A percentile compares a stretch with the other conserved stretches of the same genome.
These are phyloP conservation scores for Cephus rjabovi DNA, from an alignment of 2,888 invertebrate species.

Conservation along the genomic window DNA sequence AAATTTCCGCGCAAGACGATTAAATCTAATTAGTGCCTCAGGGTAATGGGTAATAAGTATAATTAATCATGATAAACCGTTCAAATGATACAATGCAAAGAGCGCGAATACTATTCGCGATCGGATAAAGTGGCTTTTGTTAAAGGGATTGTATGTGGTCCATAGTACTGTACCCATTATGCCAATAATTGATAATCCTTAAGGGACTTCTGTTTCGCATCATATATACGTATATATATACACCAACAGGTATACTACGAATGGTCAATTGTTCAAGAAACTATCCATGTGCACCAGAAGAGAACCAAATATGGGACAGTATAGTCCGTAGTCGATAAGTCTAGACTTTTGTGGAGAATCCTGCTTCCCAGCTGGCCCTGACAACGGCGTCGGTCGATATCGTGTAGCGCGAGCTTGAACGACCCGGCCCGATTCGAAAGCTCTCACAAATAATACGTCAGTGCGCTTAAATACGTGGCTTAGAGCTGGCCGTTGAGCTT, in stretches of 20 bases:
- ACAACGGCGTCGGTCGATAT: constrained; percentile 41
- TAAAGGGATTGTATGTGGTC: not conserved
- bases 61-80: not conserved
- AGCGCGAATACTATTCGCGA: not conserved
- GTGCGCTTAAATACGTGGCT: constrained; percentile 30
- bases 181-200: not conserved
- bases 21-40: not conserved
- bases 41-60: not conserved
- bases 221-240: too few relatives aligned
- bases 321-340: not conserved
- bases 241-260: not conserved
- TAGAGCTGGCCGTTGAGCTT: not conserved
- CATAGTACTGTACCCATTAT: not conserved
- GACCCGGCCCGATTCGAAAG: constrained; percentile 39
- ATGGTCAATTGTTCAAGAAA: not conserved
- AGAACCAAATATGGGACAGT: not conserved
- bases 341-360: not conserved
- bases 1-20: not conserved
- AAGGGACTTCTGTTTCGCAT: not conserved
- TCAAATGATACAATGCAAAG: not conserved
- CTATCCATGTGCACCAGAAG: not conserved
- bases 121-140: not conserved
- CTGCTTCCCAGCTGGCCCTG: constrained; percentile 11
- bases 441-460: constrained; percentile 35
- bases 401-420: constrained; percentile 35